Conservation (phyloP, 2,888 invertebrate species). For the Callosobruchus maculatus region DNA sequence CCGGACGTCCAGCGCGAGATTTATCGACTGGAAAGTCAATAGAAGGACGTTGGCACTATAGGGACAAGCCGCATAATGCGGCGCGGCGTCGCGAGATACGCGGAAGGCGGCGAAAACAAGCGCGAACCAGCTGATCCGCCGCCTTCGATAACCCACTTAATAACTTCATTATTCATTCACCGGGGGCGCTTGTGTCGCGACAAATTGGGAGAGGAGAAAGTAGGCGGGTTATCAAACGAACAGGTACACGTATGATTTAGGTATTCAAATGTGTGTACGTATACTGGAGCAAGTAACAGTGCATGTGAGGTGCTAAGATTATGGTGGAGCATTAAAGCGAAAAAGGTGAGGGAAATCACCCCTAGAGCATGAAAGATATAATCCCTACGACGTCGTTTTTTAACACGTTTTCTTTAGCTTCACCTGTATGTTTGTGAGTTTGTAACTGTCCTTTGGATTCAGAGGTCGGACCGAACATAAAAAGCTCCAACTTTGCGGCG, state of each 20-base stretch:
- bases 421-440: no score
- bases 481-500: no score
- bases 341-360: no score
- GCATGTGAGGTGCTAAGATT: no score
- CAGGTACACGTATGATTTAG: not conserved
- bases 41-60: slow-evolving; percentile 30
- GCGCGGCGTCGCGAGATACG: not conserved
- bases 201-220: not conserved
- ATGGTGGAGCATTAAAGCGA: no score
- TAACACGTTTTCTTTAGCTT: no score
- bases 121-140: not conserved
- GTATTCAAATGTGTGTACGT: not conserved
- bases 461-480: no score
- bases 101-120: not conserved
- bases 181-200: not conserved
- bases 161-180: slow-evolving; percentile 23
- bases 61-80: slow-evolving; percentile 28
- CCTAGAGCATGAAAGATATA: no score
- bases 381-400: no score
- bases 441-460: no score
- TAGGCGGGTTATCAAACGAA: not conserved
- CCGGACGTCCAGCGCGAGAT: not conserved
- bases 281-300: not conserved
- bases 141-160: slow-evolving; percentile 25
- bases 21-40: slow-evolving; percentile 8